A percentile compares a stretch with the other conserved stretches of the same genome.
Evolutionary conservation across 2,113 vertebrate species (phyloP).

Genomic region (Scomber japonicus): DNA sequence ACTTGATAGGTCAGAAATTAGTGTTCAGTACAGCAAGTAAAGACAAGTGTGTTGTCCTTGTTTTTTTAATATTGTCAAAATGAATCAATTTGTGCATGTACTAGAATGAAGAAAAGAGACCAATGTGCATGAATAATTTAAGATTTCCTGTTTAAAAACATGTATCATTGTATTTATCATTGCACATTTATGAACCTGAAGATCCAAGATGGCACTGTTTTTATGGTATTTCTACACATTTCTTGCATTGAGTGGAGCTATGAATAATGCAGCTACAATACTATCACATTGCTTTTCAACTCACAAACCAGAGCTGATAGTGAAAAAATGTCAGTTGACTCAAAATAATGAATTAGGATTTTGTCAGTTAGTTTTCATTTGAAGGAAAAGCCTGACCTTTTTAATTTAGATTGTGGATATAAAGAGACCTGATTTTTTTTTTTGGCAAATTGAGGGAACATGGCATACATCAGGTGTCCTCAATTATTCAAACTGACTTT

Average conservation of each 20-base stretch:
- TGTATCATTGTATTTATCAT: slow-evolving; percentile 18
- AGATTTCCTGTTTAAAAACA: slow-evolving; percentile 5
- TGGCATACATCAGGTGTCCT: slow-evolving; percentile 13
- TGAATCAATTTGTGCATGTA: slow-evolving; percentile 30
- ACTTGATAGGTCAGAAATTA: slow-evolving; percentile 66
- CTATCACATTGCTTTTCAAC: slow-evolving; percentile 34
- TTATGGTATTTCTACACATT: slow-evolving; percentile 14
- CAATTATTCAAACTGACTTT: slow-evolving; percentile 19
- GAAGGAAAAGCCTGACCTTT: slow-evolving; percentile 63
- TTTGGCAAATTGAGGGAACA: slow-evolving; percentile 15
- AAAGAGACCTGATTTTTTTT: slow-evolving; percentile 30
- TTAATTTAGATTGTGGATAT: slow-evolving; percentile 50
- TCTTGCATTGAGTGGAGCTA: slow-evolving; percentile 15
- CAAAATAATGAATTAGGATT: slow-evolving; percentile 54
- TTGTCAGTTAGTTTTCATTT: slow-evolving; percentile 57
- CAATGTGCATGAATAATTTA: not conserved
- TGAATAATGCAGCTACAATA: slow-evolving; percentile 49
- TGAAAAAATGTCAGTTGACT: slow-evolving; percentile 43
- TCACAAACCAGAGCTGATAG: slow-evolving; percentile 30
- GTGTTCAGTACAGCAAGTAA: slow-evolving; percentile 52
- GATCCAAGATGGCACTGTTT: slow-evolving; percentile 7
- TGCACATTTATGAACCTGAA: slow-evolving; percentile 30
- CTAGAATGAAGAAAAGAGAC: not conserved
- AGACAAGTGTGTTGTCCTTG: slow-evolving; percentile 41
- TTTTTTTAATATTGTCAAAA: slow-evolving; percentile 38